A percentile compares a stretch with the other conserved stretches of the same genome.
Conservation (phyloP, 1,140 invertebrate species). For the Listronotus oregonensis region DNA sequence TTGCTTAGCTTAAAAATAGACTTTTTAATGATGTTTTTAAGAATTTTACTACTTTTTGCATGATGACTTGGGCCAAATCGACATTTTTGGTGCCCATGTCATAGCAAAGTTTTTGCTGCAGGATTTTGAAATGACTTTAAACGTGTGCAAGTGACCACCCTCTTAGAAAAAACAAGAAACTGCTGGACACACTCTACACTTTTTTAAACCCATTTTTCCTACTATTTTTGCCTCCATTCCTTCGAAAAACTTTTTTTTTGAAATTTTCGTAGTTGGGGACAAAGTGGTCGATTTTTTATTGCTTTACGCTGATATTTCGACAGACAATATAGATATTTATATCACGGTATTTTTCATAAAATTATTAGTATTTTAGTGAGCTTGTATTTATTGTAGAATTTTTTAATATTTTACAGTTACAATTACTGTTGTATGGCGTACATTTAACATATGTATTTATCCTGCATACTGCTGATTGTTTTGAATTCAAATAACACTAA, state of each 20-base stretch:
- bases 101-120: conserved; percentile 14
- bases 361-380: no score
- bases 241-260: background rate
- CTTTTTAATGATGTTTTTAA: background rate
- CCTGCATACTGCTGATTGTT: no score
- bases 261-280: background rate
- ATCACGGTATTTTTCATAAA: no score
- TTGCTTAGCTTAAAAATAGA: conserved; percentile 4
- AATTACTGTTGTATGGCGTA: no score
- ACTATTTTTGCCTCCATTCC: conserved; percentile 12
- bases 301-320: no score
- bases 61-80: conserved; percentile 19
- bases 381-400: no score
- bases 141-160: conserved; percentile 30
- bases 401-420: no score
- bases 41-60: conserved; percentile 5
- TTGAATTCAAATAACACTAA: no score
- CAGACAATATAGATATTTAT: no score
- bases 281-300: no score
- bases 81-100: conserved; percentile 33
- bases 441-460: no score
- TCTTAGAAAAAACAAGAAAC: conserved; percentile 18
- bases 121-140: background rate
- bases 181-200: conserved; percentile 40
- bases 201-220: conserved; percentile 15